Evolutionary conservation across 1,140 invertebrate species (phyloP).

Genomic region (Drosophila nebulosa): DNA sequence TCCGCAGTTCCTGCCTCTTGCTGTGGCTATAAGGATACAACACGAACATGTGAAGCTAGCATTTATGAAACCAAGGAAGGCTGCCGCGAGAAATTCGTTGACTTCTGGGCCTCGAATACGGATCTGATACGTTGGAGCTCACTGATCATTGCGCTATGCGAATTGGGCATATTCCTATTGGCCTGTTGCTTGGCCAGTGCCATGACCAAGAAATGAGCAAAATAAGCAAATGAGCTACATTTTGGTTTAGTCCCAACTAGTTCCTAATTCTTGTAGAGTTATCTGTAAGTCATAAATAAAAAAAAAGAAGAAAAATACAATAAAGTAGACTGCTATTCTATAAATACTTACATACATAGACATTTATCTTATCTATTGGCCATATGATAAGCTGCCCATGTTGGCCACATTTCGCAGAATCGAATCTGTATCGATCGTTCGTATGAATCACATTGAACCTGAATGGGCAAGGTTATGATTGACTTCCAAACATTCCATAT

Average conservation of each 20-base stretch:
- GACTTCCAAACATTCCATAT: neutral
- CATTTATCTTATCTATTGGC: constrained; percentile 18
- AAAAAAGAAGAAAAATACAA: constrained; percentile 26
- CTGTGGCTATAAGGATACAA: constrained; percentile 69
- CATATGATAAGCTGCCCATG: neutral
- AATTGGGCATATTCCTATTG: constrained; percentile 61
- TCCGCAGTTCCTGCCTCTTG: constrained; percentile 78
- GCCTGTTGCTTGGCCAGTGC: constrained; percentile 80
- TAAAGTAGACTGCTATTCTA: constrained; percentile 42
- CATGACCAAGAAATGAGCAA: constrained; percentile 82
- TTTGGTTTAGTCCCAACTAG: constrained; percentile 8
- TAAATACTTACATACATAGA: neutral
- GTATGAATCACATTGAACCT: neutral
- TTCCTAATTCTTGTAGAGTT: constrained; percentile 1
- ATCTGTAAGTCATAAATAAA: constrained; percentile 9
- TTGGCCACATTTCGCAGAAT: neutral
- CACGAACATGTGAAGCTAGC: constrained; percentile 33
- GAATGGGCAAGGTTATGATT: neutral
- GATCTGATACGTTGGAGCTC: constrained; percentile 84
- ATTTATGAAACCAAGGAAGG: constrained; percentile 74
- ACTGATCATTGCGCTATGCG: constrained; percentile 84
- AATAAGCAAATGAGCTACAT: constrained; percentile 3
- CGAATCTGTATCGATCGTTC: neutral
- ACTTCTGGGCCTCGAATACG: constrained; percentile 81
- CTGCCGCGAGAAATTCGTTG: constrained; percentile 79